Percentiles rank a stretch among this genome's conserved stretches.
Evolutionary conservation across 2,888 invertebrate species (phyloP).

Genomic region (Apodemia mormo): DNA sequence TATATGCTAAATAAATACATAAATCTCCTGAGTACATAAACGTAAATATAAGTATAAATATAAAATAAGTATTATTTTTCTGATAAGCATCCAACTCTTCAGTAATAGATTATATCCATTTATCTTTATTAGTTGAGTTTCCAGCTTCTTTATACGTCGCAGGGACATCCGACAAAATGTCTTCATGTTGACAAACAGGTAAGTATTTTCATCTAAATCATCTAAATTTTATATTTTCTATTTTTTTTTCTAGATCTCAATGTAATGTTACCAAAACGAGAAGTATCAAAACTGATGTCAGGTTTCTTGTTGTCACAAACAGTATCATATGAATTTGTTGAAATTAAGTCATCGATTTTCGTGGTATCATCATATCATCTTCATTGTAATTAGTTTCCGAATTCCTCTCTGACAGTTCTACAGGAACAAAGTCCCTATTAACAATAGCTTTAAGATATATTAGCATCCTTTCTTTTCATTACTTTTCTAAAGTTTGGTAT

Average conservation of each 20-base stretch:
- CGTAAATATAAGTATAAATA: no score
- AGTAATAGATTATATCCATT: slow-evolving; percentile 4
- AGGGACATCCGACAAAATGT: background rate
- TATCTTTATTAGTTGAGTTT: slow-evolving; percentile 7
- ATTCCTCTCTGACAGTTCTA: slow-evolving; percentile 19
- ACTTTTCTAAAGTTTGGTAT: slow-evolving; percentile 23
- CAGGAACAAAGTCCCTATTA: slow-evolving; percentile 26
- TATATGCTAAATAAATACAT: no score
- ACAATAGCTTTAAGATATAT: slow-evolving; percentile 25
- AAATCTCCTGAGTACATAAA: no score
- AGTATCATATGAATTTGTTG: slow-evolving; percentile 4
- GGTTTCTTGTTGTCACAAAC: background rate
- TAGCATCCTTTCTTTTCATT: slow-evolving; percentile 30
- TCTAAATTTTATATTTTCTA: background rate
- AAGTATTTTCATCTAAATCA: background rate
- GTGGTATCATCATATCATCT: background rate
- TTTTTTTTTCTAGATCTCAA: slow-evolving; percentile 7
- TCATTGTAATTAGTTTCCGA: background rate
- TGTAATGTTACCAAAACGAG: background rate
- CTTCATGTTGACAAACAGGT: background rate
- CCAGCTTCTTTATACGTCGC: slow-evolving; percentile 6
- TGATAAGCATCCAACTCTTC: slow-evolving; percentile 11
- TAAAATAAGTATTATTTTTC: background rate
- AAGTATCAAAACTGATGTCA: background rate
- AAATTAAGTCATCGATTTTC: background rate